Percentiles rank a stretch among this genome's conserved stretches.
These are phyloP conservation scores for Sylvia borin DNA, from an alignment of 2,797 vertebrate species.

Conservation along the genomic window DNA sequence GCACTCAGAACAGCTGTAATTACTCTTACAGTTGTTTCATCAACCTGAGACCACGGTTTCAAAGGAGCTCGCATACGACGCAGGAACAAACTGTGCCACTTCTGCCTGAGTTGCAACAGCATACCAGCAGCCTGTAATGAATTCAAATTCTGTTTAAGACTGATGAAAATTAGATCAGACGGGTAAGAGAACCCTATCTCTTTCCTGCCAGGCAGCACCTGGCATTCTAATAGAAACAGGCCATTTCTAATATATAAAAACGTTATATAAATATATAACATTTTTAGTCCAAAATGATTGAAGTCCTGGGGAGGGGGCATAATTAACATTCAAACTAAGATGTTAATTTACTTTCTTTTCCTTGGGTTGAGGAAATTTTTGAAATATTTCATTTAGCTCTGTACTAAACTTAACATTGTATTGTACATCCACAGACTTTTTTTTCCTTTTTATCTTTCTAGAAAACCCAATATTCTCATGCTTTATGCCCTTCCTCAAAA, in stretches of 20 bases:
- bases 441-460: neutral
- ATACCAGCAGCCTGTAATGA: slow-evolving; percentile 82
- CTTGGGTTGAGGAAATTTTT: neutral
- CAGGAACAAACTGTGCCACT: slow-evolving; percentile 91
- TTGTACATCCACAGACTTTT: neutral
- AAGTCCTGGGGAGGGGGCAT: accelerated
- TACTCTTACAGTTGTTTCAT: slow-evolving; percentile 82
- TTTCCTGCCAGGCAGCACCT: neutral
- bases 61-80: slow-evolving; percentile 86
- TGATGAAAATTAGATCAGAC: neutral
- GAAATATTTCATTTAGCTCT: neutral
- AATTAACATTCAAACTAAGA: neutral
- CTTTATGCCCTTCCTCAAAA: neutral
- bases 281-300: neutral
- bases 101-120: slow-evolving; percentile 88
- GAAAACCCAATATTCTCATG: neutral
- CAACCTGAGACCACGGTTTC: neutral
- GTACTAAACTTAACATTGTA: neutral
- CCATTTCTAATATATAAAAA: too few species aligned
- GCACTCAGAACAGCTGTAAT: slow-evolving; percentile 85
- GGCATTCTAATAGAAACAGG: neutral
- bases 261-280: too few species aligned
- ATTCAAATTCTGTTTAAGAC: neutral
- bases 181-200: neutral
- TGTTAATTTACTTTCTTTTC: neutral